Evolutionary conservation across 2,797 vertebrate genomes (phyloP), one percentile per base, ranked within the genome.

Genomic region (Sus cebifrons): DNA sequence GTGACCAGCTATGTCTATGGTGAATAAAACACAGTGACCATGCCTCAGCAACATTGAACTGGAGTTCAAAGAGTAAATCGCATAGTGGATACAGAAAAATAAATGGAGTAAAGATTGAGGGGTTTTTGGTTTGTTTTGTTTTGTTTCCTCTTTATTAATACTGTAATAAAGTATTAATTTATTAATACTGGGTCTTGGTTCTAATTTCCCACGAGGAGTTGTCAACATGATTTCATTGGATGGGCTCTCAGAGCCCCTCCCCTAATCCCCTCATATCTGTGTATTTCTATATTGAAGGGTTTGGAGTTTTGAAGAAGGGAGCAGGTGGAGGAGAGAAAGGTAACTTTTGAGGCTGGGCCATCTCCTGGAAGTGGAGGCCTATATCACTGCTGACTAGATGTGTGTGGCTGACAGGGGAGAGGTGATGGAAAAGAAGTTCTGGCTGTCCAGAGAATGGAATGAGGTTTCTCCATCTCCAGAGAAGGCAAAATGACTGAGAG

Each of bases 141-240:
- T 79, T 87, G 65, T 78, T 78, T 78, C 6, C 32, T 91, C 58
- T 94, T 83, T 92, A 71, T 95, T 87, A 91, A 56, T 75, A 71
- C 10, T 73, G 29, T 5, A 16, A n/a, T n/a, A n/a, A n/a, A n/a
- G n/a, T n/a, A n/a, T n/a, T n/a, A n/a, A n/a, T n/a, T n/a, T n/a
- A n/a, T n/a, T n/a, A 86, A 70, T 60, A 58, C 40, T 64, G 81
- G 36, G 23, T 91, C 82, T 90, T 65, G 54, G 16, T 74, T 86
- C 36, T 91, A 91, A 75, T 94, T 91, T 89, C 27, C 91, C 75
- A 62, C 11, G 79, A 9, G 56, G 56, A 91, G 12, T 54, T 67
- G 21, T 86, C 40, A 73, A 83, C 16, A 25, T 82, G 36, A 83
- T 60, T 83, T 74, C 52, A 81, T 89, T n/a, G 64, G 44, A 58